Percentiles rank a stretch among this genome's conserved stretches.
Evolutionary conservation across 2,797 vertebrate species (phyloP).

Genomic region (Loris lydekkerianus): DNA sequence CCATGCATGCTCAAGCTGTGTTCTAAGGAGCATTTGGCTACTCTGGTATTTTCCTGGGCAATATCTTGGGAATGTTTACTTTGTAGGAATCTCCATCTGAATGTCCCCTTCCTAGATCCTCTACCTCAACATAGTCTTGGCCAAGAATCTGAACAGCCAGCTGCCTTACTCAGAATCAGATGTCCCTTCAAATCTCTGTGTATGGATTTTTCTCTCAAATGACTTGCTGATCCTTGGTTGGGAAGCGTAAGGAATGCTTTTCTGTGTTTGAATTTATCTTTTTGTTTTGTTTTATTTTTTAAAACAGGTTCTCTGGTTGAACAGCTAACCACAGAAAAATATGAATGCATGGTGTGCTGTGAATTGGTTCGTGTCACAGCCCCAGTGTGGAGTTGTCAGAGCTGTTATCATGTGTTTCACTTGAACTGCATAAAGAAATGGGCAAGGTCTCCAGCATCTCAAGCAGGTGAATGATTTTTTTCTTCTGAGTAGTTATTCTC

Average conservation of each 20-base stretch:
- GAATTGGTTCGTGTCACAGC: constrained; percentile 95
- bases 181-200: not conserved
- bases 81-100: not conserved
- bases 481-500: constrained; percentile 1
- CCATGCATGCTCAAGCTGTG: not conserved
- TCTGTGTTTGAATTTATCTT: constrained; percentile 46
- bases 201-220: constrained; percentile 21
- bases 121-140: not conserved
- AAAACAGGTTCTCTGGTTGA: constrained; percentile 95
- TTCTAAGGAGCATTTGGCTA: not conserved
- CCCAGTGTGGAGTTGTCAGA: constrained; percentile 98
- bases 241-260: constrained; percentile 24
- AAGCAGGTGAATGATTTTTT: constrained; percentile 92
- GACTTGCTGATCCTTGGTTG: constrained; percentile 4
- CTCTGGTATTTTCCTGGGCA: not conserved
- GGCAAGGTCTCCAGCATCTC: constrained; percentile 97
- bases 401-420: constrained; percentile 98
- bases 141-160: not conserved
- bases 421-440: constrained; percentile 99
- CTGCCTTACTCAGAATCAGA: not conserved
- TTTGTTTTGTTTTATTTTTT: constrained; percentile 38
- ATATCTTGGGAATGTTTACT: constrained; percentile 29
- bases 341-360: constrained; percentile 99
- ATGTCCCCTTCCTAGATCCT: not conserved
- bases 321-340: constrained; percentile 97